Evolutionary conservation across 2,113 vertebrate species (phyloP).

Genomic region (Nycticryphes semicollaris): DNA sequence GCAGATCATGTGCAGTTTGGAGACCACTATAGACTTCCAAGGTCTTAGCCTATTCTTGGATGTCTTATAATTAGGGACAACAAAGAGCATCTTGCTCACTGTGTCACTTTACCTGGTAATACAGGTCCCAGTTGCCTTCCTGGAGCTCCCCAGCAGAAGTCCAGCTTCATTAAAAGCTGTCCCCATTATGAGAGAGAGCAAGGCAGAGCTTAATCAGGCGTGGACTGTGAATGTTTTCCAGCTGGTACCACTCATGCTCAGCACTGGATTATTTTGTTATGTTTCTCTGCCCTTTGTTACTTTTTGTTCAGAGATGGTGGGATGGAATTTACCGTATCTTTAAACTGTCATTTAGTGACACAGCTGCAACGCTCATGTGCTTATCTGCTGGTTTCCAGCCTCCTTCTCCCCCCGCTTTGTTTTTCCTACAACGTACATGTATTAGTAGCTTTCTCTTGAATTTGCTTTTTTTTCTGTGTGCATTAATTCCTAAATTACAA

Average conservation of each 20-base stretch:
- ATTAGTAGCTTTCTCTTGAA: slow-evolving; percentile 33
- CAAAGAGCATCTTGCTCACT: neutral
- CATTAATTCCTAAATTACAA: slow-evolving; percentile 64
- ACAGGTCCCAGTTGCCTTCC: neutral
- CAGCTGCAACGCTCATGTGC: neutral
- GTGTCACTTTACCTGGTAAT: neutral
- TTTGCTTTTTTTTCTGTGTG: neutral
- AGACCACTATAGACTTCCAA: neutral
- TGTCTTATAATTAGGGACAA: neutral
- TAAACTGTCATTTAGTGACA: neutral
- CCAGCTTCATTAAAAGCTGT: neutral
- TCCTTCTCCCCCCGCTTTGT: neutral
- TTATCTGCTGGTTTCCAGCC: slow-evolving; percentile 35
- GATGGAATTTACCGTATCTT: slow-evolving; percentile 26
- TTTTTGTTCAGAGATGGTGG: slow-evolving; percentile 21
- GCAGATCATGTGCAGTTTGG: fast-evolving
- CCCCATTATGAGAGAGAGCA: neutral
- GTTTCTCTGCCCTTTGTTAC: slow-evolving; percentile 25
- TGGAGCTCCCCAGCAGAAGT: neutral
- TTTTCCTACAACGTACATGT: slow-evolving; percentile 10
- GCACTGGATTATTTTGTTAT: neutral
- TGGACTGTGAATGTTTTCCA: neutral
- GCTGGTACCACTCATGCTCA: neutral
- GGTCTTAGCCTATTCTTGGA: neutral
- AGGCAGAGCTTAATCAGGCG: neutral